A percentile compares a stretch with the other conserved stretches of the same genome.
Evolutionary conservation across 2,888 invertebrate genomes (phyloP).

Genomic region (Parthenolecanium corni): DNA sequence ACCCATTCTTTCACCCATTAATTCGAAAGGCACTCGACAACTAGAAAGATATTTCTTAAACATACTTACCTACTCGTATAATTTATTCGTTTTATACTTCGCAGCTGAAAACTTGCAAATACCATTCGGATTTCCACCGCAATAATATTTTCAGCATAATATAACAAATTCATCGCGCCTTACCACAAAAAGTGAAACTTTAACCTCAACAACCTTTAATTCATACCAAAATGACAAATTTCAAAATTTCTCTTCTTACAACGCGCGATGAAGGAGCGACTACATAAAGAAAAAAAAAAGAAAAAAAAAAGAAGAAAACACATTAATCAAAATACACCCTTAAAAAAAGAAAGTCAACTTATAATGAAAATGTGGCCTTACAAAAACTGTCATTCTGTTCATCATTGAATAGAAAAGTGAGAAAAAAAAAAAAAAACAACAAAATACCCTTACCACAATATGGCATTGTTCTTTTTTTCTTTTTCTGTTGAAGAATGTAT

Average conservation of each 20-base stretch:
- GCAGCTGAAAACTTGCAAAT: too few species aligned
- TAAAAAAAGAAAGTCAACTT: not conserved
- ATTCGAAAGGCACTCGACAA: too few species aligned
- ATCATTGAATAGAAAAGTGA: constrained; percentile 1
- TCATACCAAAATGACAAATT: constrained; percentile 11
- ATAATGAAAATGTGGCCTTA: constrained; percentile 17
- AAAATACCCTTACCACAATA: constrained; percentile 1
- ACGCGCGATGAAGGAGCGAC: too few species aligned
- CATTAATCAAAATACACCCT: constrained; percentile 18
- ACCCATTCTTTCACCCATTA: too few species aligned
- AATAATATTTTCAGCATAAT: too few species aligned
- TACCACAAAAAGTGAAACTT: too few species aligned
- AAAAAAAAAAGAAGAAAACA: constrained; percentile 1
- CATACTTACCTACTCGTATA: too few species aligned
- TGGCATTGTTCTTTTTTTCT: constrained; percentile 19
- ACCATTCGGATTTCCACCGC: too few species aligned
- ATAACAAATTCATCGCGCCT: too few species aligned
- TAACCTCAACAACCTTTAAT: not conserved
- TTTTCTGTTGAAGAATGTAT: constrained; percentile 8
- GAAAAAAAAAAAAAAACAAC: constrained; percentile 10
- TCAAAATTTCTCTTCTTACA: constrained; percentile 12
- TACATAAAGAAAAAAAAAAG: too few species aligned
- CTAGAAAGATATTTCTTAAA: too few species aligned
- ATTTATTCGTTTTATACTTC: too few species aligned
- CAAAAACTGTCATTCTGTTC: constrained; percentile 23